Evolutionary conservation across 2,797 vertebrate species (phyloP).

Genomic region (Crocidura indochinensis): DNA sequence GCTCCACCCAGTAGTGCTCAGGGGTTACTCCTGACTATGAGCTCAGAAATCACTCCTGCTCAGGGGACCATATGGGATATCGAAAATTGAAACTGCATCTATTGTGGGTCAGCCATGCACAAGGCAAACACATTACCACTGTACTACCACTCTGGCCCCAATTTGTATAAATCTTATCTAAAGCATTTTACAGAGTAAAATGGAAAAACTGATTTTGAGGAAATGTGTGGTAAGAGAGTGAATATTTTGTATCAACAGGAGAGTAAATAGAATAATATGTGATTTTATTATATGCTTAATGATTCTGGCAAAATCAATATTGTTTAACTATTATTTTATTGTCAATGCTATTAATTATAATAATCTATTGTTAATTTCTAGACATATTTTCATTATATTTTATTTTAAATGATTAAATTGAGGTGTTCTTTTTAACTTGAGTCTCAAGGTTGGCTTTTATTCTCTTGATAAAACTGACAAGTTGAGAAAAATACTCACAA

Average conservation of each 20-base stretch:
- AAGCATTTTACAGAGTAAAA: conserved; percentile 29
- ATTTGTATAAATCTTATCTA: no score
- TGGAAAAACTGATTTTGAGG: conserved; percentile 40
- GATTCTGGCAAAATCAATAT: neutral
- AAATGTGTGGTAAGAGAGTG: neutral
- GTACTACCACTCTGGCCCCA: no score
- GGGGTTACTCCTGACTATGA: no score
- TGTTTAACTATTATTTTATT: neutral
- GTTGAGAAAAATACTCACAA: conserved; percentile 85
- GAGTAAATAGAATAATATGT: conserved; percentile 44
- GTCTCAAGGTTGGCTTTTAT: conserved; percentile 83
- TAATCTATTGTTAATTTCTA: conserved; percentile 44
- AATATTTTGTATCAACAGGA: conserved; percentile 33
- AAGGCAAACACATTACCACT: no score
- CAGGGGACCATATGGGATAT: no score
- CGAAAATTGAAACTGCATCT: no score
- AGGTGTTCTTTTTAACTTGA: conserved; percentile 72
- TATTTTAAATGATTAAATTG: conserved; percentile 84
- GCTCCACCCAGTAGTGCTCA: no score
- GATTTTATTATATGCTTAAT: conserved; percentile 34
- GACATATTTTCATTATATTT: conserved; percentile 54
- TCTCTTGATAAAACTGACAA: conserved; percentile 87
- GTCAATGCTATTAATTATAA: neutral
- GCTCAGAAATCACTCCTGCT: no score
- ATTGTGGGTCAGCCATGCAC: no score